Conservation (phyloP, 2,113 vertebrate species). For the Pholis gunnellus region DNA sequence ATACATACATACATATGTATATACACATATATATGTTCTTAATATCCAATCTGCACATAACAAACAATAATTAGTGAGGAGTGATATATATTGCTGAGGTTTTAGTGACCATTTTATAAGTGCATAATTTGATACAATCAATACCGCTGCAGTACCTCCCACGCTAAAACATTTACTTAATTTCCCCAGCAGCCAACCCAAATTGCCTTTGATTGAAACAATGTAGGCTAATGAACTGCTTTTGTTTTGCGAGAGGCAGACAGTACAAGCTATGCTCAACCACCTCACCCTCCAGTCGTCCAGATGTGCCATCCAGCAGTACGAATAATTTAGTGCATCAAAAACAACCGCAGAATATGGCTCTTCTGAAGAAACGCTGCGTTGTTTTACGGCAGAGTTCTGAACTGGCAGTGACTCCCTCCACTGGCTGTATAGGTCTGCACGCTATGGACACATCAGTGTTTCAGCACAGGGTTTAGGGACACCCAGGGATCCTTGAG, state of each 20-base stretch:
- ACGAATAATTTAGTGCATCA: conserved; percentile 59
- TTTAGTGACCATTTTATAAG: conserved; percentile 47
- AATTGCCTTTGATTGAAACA: conserved; percentile 76
- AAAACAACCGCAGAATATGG: conserved; percentile 43
- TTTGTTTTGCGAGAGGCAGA: conserved; percentile 61
- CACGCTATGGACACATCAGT: conserved; percentile 86
- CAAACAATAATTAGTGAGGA: conserved; percentile 6
- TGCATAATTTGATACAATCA: conserved; percentile 65
- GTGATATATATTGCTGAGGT: conserved; percentile 9
- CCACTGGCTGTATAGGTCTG: conserved; percentile 28
- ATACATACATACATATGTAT: background rate
- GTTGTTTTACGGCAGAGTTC: conserved; percentile 32
- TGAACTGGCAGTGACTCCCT: conserved; percentile 24
- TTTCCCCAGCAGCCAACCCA: conserved; percentile 59
- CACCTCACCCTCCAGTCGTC: conserved; percentile 68
- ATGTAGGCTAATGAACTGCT: conserved; percentile 72
- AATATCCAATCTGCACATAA: background rate
- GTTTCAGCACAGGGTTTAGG: conserved; percentile 60
- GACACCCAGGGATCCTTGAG: conserved; percentile 25
- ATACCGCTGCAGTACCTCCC: conserved; percentile 50
- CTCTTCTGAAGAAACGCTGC: conserved; percentile 26
- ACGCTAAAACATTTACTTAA: conserved; percentile 53
- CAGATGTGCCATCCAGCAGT: conserved; percentile 77
- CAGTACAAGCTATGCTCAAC: conserved; percentile 51
- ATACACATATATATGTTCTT: background rate